A percentile compares a stretch with the other conserved stretches of the same genome.
phyloP scores from a whole-genome alignment of 2,797 vertebrate species.

The Macrochelys suwanniensis region DNA sequence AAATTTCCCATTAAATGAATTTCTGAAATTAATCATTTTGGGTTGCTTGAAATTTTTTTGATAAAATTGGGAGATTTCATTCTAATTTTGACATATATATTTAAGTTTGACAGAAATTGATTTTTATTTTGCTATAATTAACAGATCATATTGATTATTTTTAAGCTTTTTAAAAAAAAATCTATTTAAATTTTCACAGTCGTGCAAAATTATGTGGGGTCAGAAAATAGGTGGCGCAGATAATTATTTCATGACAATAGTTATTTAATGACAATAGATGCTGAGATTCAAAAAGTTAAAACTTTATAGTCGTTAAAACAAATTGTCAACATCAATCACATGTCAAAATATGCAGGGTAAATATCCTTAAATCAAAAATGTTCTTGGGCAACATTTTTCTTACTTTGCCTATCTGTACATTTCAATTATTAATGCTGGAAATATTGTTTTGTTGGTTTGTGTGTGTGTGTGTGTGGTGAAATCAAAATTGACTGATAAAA shows the following conservation, averaged over 20 bases:
- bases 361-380: not conserved
- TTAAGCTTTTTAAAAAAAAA: not conserved
- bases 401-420: not conserved
- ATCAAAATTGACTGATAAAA: not conserved
- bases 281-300: not conserved
- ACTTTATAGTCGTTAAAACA: not conserved
- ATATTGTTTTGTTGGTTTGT: not conserved
- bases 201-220: not conserved
- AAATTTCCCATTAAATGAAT: not conserved
- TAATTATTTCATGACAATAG: not conserved
- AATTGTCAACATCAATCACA: not conserved
- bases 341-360: not conserved
- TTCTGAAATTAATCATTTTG: not conserved
- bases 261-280: not conserved
- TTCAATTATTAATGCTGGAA: not conserved
- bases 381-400: not conserved
- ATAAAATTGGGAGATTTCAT: not conserved
- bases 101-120: not conserved
- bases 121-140: not conserved
- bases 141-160: not conserved
- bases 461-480: not conserved
- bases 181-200: not conserved
- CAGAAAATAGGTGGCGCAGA: not conserved
- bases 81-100: not conserved
- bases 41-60: not conserved